Evolutionary conservation across 2,797 vertebrate species (phyloP), one percentile per base, ranked within the genome.

Genomic region (Rhabdophis nuchalis): DNA sequence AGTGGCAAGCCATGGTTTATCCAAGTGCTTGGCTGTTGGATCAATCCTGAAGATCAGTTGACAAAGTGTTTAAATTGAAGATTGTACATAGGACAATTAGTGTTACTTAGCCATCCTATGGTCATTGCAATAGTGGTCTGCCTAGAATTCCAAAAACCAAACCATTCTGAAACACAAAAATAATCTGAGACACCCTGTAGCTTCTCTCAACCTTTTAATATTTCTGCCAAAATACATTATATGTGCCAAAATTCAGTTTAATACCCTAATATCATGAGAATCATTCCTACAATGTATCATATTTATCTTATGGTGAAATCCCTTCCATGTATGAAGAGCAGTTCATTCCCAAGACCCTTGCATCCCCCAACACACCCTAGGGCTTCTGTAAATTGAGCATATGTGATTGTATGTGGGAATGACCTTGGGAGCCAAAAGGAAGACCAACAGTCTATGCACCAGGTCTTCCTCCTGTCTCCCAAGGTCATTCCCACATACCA

Each of bases 31-130:
- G 93, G 94, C 91, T 94, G 91, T 94, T 96, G 92, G 95, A 95
- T 95, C 92, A 8, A 92, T 93, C 93, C 95, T 93, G 36, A 95
- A 93, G 91, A 54, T 91, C 94, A 94, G 95, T 94, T 94, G 93
- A 89, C 91, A 95, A 96, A 95, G 95, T 96, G 96, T 96, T 96
- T 97, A 94, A 97, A 97, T 95, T 96, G 94, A 95, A 96, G 93
- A 95, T 93, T 93, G 92, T 96, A 96, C 95, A 94, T 94, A 90
- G 96, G 95, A 95, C 95, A 91, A 96, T 96, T 95, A 72, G 92
- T 1, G 10, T 95, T 94, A 93, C 94, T 95, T 92, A 96, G 85
- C 46, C 36, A 53, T 92, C 93, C 89, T 77, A 95, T 93, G 95
- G 92, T 92, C 96, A 77, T 96, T 93, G 85, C 72, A 93, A 91